Base-by-base conservation (phyloP, 1,140 invertebrate species). In the Zaprionus taronus region DNA sequence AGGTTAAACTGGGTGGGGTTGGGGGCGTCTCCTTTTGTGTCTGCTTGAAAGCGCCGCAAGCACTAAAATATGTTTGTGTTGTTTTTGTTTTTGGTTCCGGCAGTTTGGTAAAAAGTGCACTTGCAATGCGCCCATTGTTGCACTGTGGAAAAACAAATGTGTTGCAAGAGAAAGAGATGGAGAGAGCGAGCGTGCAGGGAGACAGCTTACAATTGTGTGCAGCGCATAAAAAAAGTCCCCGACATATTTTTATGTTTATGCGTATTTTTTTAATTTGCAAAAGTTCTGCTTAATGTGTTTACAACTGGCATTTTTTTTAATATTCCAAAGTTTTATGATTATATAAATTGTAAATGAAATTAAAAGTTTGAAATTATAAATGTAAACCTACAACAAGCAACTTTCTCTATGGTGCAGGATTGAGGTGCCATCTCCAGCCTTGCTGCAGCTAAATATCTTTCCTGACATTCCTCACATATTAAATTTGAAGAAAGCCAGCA, bases 91-190 rank as follows among this genome's bases (percentile, higher is more conserved):
- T 44, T 20, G 17, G 14, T 56, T 38, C 44, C 20, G 34, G 65
- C 56, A 60, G 28, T 12, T 26, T 53, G 49, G 58, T 38, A 63
- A 70, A 74, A 70, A 75, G 67, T 62, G 72, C 72, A 75, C 66
- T 75, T 75, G 51, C 34, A 38, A 38, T 22, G 28, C 3, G 47
- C 17, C 20, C 26, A 44, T 73, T 66, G 62, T 72, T 68, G 56
- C 47, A 15, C 26, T 44, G 22, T 17, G 28, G 12, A 49, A 57
- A 58, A 67, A 51, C 31, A 67, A 67, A 69, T 41, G 26, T 17
- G 5, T 36, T 20, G 22, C 22, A 58, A 17, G 69, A 14, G n/a
- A 11, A 56, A 14, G 57, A 6, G 14, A 1, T 14, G 38, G 22
- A 34, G 47, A 64, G 47, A 1, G 14, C 20, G 22, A 34, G 47